Evolutionary conservation across 2,888 invertebrate species (phyloP).

Genomic region (Drosophila bunnanda): DNA sequence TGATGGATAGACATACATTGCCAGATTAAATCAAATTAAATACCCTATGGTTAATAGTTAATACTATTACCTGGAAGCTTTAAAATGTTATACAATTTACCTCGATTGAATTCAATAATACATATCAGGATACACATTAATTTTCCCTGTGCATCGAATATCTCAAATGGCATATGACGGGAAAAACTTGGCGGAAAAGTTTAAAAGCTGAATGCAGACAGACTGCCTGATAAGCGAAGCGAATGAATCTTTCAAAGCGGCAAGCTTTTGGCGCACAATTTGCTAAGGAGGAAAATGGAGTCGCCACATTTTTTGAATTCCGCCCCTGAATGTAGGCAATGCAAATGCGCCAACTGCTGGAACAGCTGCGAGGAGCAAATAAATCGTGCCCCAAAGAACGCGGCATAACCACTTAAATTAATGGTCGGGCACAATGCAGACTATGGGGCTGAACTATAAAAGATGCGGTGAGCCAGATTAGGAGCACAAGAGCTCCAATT

Average conservation of each 20-base stretch:
- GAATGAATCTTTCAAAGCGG: constrained; percentile 55
- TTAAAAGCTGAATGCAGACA: constrained; percentile 52
- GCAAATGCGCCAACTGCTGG: constrained; percentile 57
- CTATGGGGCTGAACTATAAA: constrained; percentile 24
- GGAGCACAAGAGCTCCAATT: constrained; percentile 5
- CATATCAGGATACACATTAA: background rate
- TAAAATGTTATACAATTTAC: too few species aligned
- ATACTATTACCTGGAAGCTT: too few species aligned
- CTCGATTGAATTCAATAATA: too few species aligned
- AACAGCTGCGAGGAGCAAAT: constrained; percentile 46
- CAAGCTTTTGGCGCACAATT: constrained; percentile 27
- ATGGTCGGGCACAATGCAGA: constrained; percentile 21
- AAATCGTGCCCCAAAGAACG: constrained; percentile 41
- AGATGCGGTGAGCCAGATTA: constrained; percentile 33
- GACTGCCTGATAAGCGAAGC: constrained; percentile 70
- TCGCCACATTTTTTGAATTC: constrained; percentile 50
- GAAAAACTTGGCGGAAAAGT: constrained; percentile 57
- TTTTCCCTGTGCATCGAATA: constrained; percentile 1
- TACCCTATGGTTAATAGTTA: background rate
- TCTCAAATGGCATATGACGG: constrained; percentile 51
- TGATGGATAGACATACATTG: background rate
- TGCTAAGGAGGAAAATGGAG: constrained; percentile 6
- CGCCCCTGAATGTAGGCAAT: constrained; percentile 55
- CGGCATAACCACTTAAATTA: constrained; percentile 43
- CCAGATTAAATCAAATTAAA: background rate